These are phyloP conservation scores for Scaptomyza polygonia DNA, from an alignment of 2,888 invertebrate species.

Conservation along the genomic window DNA sequence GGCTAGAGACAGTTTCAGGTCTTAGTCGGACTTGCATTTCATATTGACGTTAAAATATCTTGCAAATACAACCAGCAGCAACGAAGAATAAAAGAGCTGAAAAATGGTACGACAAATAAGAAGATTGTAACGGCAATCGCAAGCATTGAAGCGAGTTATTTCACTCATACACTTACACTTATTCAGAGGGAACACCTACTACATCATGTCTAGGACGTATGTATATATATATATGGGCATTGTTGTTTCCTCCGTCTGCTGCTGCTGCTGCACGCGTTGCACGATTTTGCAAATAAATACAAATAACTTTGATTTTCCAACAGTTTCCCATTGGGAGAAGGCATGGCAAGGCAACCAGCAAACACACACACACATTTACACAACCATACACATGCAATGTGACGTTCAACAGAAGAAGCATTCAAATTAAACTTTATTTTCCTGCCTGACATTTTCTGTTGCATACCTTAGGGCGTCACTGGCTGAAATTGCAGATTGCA, in stretches of 20 bases:
- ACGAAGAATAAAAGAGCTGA: constrained; percentile 18
- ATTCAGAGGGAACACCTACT: constrained; percentile 22
- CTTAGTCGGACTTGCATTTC: constrained; percentile 51
- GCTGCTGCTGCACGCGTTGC: constrained; percentile 70
- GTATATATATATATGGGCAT: constrained; percentile 6
- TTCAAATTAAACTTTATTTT: constrained; percentile 78
- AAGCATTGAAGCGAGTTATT: constrained; percentile 66
- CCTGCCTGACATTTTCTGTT: constrained; percentile 54
- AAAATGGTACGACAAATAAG: constrained; percentile 64
- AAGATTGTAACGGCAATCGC: constrained; percentile 68
- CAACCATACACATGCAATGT: constrained; percentile 31
- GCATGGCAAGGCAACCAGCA: constrained; percentile 22
- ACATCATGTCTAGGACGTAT: constrained; percentile 41
- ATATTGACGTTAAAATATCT: constrained; percentile 73
- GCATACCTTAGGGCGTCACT: constrained; percentile 75
- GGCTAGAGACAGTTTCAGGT: constrained; percentile 36
- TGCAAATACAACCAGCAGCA: constrained; percentile 45
- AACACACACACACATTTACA: constrained; percentile 20
- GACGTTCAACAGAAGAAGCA: constrained; percentile 70
- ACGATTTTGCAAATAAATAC: constrained; percentile 79
- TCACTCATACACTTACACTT: constrained; percentile 18
- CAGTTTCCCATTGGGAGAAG: constrained; percentile 42
- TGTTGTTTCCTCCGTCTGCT: constrained; percentile 44
- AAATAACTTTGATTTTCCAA: constrained; percentile 78
- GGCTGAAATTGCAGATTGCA: constrained; percentile 79